Conservation (phyloP, 2,888 invertebrate species). For the Zygogramma bicolorata region DNA sequence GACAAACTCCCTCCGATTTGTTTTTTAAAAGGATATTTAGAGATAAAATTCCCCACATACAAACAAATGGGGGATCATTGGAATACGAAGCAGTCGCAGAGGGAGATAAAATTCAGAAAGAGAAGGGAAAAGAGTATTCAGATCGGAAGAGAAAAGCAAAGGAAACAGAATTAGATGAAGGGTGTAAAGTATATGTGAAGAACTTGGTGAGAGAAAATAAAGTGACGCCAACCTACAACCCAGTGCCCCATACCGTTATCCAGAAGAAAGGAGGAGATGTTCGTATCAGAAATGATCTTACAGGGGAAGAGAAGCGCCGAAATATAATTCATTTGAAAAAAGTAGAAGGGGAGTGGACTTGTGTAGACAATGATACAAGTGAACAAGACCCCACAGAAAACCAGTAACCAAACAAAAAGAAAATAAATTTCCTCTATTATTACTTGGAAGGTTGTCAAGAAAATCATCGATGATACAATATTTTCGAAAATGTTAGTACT, state of each 20-base stretch:
- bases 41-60: constrained; percentile 42
- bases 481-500: too few species aligned
- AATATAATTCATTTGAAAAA: constrained; percentile 37
- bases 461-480: too few species aligned
- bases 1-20: constrained; percentile 35
- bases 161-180: constrained; percentile 1
- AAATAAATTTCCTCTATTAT: too few species aligned
- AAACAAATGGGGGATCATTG: constrained; percentile 8
- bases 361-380: not conserved
- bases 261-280: constrained; percentile 29
- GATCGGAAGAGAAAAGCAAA: constrained; percentile 18
- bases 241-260: constrained; percentile 28
- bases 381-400: not conserved
- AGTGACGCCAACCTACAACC: constrained; percentile 27
- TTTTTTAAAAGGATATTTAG: constrained; percentile 35
- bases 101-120: too few species aligned
- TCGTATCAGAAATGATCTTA: constrained; percentile 22
- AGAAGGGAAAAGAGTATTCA: constrained; percentile 16
- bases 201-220: constrained; percentile 30
- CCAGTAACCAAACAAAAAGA: too few species aligned
- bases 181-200: constrained; percentile 32
- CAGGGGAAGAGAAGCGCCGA: constrained; percentile 21
- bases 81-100: not conserved
- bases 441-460: too few species aligned
- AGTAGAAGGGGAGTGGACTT: constrained; percentile 31